These are phyloP conservation scores for Parelbella ahira DNA, from an alignment of 2,888 invertebrate species.

Conservation along the genomic window DNA sequence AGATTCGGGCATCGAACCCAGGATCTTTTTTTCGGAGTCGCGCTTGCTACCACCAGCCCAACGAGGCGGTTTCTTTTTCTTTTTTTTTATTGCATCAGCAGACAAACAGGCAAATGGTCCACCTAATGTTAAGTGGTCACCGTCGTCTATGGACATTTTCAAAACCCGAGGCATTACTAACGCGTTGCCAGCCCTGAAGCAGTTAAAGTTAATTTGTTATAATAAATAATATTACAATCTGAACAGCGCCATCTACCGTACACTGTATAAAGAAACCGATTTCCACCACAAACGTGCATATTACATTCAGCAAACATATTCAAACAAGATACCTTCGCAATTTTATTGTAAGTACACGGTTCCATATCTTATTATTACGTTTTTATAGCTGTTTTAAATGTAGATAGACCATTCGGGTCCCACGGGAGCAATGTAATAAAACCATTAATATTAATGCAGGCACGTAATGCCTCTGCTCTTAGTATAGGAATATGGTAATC, in stretches of 20 bases:
- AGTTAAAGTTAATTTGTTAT: too few relatives aligned
- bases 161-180: too few relatives aligned
- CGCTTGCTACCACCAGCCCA: too few relatives aligned
- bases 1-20: too few relatives aligned
- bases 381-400: constrained; percentile 34
- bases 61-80: too few relatives aligned
- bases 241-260: neutral
- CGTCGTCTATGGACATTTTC: too few relatives aligned
- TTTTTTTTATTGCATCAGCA: too few relatives aligned
- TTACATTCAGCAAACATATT: constrained; percentile 19
- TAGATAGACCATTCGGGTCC: constrained; percentile 30
- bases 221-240: too few relatives aligned
- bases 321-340: constrained; percentile 11
- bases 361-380: constrained; percentile 30
- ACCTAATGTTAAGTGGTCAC: too few relatives aligned
- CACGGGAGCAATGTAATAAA: constrained; percentile 54
- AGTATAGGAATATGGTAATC: constrained; percentile 61
- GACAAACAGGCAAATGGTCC: too few relatives aligned
- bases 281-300: neutral
- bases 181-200: too few relatives aligned
- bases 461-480: constrained; percentile 40
- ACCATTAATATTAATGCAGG: constrained; percentile 63
- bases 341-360: constrained; percentile 27
- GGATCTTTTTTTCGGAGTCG: too few relatives aligned
- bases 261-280: constrained; percentile 14